Evolutionary conservation across 2,888 invertebrate genomes (phyloP).

Genomic region (Spodoptera exigua): DNA sequence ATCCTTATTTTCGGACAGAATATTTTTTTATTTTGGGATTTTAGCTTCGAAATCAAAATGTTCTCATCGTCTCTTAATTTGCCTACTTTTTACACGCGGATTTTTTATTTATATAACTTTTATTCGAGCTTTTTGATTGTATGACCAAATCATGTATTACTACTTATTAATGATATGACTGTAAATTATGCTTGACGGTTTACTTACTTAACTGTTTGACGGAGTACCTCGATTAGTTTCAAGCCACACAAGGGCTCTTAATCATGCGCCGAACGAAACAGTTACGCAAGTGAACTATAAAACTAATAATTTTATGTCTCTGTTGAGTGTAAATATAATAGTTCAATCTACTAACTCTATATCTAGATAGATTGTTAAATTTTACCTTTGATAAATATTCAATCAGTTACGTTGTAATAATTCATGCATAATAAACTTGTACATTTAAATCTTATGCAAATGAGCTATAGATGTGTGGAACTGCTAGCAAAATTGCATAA

Average conservation of each 20-base stretch:
- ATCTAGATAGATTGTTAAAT: slow-evolving; percentile 28
- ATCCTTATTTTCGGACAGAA: slow-evolving; percentile 21
- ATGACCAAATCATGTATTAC: slow-evolving; percentile 27
- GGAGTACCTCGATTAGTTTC: too few relatives aligned
- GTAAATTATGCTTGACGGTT: too few relatives aligned
- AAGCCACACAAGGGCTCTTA: too few relatives aligned
- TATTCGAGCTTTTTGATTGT: background rate
- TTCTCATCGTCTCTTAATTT: slow-evolving; percentile 52
- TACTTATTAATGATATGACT: slow-evolving; percentile 12
- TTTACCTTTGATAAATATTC: slow-evolving; percentile 35
- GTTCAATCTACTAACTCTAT: slow-evolving; percentile 39
- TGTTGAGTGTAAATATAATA: slow-evolving; percentile 51
- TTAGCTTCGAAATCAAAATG: slow-evolving; percentile 44
- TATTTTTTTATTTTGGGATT: slow-evolving; percentile 37
- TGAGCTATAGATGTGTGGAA: slow-evolving; percentile 11
- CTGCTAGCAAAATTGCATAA: slow-evolving; percentile 4
- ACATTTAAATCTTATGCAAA: slow-evolving; percentile 15
- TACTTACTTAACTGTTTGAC: too few relatives aligned
- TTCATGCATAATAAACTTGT: slow-evolving; percentile 38
- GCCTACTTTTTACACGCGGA: slow-evolving; percentile 30
- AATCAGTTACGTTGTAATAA: slow-evolving; percentile 34
- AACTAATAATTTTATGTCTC: too few relatives aligned
- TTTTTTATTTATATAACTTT: slow-evolving; percentile 7
- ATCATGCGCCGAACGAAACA: too few relatives aligned
- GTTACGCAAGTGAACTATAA: too few relatives aligned